Conservation (phyloP, 2,113 vertebrate genomes). For the Marcusenius ussheri region DNA sequence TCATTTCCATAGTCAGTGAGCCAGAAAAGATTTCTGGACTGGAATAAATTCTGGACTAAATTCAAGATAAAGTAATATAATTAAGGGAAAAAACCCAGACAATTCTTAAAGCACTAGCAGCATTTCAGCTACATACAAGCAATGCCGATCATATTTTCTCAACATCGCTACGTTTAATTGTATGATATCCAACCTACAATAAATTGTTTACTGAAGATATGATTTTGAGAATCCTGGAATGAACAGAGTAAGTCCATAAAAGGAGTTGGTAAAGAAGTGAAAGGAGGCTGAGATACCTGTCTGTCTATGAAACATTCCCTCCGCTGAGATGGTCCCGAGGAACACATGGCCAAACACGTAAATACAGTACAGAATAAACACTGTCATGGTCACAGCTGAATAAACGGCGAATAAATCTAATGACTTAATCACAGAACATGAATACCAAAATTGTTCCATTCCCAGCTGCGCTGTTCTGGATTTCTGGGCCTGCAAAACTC, state of each 20-base stretch:
- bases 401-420: neutral
- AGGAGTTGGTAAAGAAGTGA: conserved; percentile 63
- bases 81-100: neutral
- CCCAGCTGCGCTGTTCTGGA: neutral
- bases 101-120: neutral
- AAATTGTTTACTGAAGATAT: conserved; percentile 60
- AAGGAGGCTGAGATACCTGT: conserved; percentile 35
- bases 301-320: conserved; percentile 23
- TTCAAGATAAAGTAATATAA: neutral
- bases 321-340: neutral
- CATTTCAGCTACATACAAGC: neutral
- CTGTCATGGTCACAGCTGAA: neutral
- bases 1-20: conserved; percentile 2
- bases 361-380: neutral
- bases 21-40: neutral
- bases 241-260: conserved; percentile 55
- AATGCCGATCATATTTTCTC: neutral
- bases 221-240: conserved; percentile 37
- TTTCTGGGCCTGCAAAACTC: neutral
- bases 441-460: neutral
- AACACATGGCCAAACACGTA: neutral
- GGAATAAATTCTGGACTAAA: conserved; percentile 1
- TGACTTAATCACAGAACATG: neutral
- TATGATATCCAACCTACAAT: conserved; percentile 39
- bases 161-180: conserved; percentile 32